phyloP scores from a whole-genome alignment of 2,797 vertebrate genomes.

The Cuculus canorus region DNA sequence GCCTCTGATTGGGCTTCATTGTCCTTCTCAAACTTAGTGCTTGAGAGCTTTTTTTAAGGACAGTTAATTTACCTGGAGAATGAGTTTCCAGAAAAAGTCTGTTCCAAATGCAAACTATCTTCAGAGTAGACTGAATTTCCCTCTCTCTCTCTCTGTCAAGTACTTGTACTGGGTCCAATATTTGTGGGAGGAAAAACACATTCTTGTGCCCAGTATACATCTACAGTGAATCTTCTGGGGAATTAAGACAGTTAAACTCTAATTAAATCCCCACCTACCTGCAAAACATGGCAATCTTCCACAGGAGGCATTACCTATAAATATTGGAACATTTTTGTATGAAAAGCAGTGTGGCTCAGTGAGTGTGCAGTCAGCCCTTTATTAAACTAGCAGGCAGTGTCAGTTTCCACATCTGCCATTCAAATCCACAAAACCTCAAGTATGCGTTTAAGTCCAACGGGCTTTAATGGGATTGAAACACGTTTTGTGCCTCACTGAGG shows the following conservation, averaged over 20 bases:
- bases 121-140: background rate
- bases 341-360: background rate
- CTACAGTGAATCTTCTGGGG: background rate
- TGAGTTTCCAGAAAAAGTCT: background rate
- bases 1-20: background rate
- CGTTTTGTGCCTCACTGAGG: background rate
- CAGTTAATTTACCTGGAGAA: background rate
- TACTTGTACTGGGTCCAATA: background rate
- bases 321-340: background rate
- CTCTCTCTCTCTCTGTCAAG: background rate
- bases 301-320: background rate
- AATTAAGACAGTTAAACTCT: background rate
- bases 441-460: background rate
- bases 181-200: background rate
- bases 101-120: background rate
- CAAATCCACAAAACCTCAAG: background rate
- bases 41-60: background rate
- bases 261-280: background rate
- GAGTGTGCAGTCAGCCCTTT: accelerated
- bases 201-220: background rate
- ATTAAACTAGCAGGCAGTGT: background rate
- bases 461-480: slow-evolving; percentile 13
- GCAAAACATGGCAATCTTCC: accelerated
- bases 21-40: background rate
- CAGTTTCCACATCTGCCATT: background rate